Percentiles rank a stretch among this genome's conserved stretches.
Conservation (phyloP, 1,140 invertebrate genomes). For the Neuroterus valhalla region DNA sequence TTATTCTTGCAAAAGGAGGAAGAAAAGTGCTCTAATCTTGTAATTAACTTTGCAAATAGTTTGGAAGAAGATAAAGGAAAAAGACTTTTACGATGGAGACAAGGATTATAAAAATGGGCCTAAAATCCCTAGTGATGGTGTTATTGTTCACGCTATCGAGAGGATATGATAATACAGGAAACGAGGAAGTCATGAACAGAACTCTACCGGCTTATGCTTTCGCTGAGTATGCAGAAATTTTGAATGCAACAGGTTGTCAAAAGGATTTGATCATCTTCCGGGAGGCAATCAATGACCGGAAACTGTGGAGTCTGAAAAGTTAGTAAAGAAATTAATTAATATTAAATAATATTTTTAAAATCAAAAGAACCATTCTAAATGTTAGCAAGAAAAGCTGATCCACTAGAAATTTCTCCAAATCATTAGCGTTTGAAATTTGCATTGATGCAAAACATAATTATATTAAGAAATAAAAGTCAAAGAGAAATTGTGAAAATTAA, state of each 20-base stretch:
- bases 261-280: constrained; percentile 54
- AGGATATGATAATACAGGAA: constrained; percentile 13
- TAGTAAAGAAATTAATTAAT: constrained; percentile 42
- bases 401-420: too few species aligned
- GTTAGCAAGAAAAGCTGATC: too few species aligned
- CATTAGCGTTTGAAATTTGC: too few species aligned
- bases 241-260: constrained; percentile 54
- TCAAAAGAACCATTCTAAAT: too few species aligned
- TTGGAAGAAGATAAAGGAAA: background rate
- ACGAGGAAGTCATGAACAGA: constrained; percentile 36
- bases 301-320: constrained; percentile 66
- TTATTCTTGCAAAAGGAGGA: too few species aligned
- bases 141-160: background rate
- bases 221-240: constrained; percentile 37
- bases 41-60: background rate
- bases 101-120: background rate
- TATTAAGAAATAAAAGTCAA: too few species aligned
- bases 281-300: constrained; percentile 54
- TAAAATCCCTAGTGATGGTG: background rate
- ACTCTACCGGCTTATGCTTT: constrained; percentile 61
- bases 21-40: too few species aligned
- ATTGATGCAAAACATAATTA: too few species aligned
- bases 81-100: too few species aligned
- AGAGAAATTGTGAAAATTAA: too few species aligned
- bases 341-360: background rate